Evolutionary conservation across 2,888 invertebrate species (phyloP).

Genomic region (Perizoma flavofasciatum): DNA sequence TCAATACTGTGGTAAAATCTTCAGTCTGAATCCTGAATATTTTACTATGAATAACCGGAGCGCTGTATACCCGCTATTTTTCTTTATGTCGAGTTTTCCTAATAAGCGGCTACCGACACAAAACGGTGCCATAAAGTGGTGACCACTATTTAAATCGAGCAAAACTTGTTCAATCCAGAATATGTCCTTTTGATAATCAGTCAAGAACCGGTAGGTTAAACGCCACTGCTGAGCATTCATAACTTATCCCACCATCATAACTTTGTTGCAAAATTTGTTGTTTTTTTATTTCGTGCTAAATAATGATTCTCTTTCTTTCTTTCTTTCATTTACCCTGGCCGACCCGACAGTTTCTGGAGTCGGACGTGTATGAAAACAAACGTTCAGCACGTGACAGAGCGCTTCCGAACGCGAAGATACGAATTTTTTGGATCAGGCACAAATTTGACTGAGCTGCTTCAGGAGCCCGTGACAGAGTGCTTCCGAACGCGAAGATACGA

Average conservation of each 20-base stretch:
- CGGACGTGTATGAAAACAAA: slow-evolving; percentile 56
- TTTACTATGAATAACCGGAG: slow-evolving; percentile 8
- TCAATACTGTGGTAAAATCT: slow-evolving; percentile 4
- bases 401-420: slow-evolving; percentile 9
- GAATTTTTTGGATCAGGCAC: slow-evolving; percentile 2
- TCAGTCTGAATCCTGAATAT: slow-evolving; percentile 11
- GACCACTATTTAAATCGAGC: no score
- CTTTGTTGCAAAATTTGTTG: no score
- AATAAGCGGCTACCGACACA: no score
- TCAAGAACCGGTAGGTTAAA: no score
- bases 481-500: slow-evolving; percentile 7
- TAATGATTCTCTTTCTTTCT: no score
- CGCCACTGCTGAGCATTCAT: no score
- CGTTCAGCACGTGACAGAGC: slow-evolving; percentile 49
- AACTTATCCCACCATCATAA: no score
- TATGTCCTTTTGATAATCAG: no score
- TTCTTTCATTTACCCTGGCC: background rate
- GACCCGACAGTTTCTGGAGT: slow-evolving; percentile 38
- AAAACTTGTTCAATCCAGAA: no score
- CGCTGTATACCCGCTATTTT: slow-evolving; percentile 32
- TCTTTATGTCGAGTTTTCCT: slow-evolving; percentile 22
- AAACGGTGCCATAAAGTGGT: no score
- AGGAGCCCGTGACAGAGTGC: slow-evolving; percentile 47
- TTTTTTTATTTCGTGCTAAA: no score
- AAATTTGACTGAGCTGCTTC: no score